Evolutionary conservation across 1,140 invertebrate genomes (phyloP).

Genomic region (Sarcophaga peregrina): DNA sequence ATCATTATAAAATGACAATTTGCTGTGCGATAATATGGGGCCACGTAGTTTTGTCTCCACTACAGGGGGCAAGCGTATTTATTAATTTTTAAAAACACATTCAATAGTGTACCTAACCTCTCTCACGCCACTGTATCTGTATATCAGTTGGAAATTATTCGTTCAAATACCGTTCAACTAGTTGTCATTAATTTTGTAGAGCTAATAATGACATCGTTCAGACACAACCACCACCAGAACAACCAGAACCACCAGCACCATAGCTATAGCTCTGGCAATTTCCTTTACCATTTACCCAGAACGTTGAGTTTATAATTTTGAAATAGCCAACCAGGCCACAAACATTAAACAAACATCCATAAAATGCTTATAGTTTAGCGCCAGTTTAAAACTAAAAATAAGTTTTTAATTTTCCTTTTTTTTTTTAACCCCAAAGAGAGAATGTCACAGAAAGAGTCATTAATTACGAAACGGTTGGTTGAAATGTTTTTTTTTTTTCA

Average conservation of each 20-base stretch:
- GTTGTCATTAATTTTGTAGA: conserved; percentile 13
- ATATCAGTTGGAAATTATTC: too few relatives aligned
- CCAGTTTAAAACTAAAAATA: too few relatives aligned
- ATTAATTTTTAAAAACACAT: too few relatives aligned
- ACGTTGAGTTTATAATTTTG: too few relatives aligned
- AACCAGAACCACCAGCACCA: too few relatives aligned
- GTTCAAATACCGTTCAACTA: neutral
- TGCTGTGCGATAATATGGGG: neutral
- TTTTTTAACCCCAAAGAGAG: neutral
- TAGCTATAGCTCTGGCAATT: too few relatives aligned
- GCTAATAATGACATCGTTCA: conserved; percentile 15
- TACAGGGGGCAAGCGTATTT: neutral
- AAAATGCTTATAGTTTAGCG: too few relatives aligned
- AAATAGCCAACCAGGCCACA: neutral
- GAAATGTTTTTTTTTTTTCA: neutral
- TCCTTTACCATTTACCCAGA: too few relatives aligned
- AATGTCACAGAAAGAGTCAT: conserved; percentile 6
- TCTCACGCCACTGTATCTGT: too few relatives aligned
- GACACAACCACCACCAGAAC: neutral
- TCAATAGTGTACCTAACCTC: too few relatives aligned
- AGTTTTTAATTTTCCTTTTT: neutral
- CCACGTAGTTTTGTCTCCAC: neutral
- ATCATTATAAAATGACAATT: neutral
- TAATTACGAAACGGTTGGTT: conserved; percentile 4
- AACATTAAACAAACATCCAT: conserved; percentile 10